Percentiles rank a stretch among this genome's conserved stretches.
Evolutionary conservation across 2,113 vertebrate species (phyloP).

Genomic region (Semnornis frantzii): DNA sequence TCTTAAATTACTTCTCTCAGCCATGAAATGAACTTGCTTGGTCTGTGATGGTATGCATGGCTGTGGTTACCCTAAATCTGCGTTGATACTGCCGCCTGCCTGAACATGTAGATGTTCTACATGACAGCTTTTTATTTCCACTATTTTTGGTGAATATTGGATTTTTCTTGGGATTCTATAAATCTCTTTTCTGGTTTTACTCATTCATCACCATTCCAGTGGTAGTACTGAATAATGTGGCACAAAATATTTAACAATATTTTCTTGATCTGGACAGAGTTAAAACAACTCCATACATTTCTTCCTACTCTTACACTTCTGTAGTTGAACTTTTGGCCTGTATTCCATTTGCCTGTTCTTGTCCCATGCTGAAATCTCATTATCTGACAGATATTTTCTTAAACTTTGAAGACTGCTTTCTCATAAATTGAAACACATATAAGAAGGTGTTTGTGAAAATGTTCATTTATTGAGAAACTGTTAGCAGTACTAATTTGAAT

Average conservation of each 20-base stretch:
- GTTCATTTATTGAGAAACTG: not conserved
- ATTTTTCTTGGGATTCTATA: not conserved
- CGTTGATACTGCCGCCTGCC: not conserved
- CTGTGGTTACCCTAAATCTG: not conserved
- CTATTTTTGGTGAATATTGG: not conserved
- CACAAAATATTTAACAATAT: conserved; percentile 52
- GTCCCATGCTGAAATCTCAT: conserved; percentile 13
- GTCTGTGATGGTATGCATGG: not conserved
- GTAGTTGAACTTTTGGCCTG: conserved; percentile 28
- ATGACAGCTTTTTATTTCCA: not conserved
- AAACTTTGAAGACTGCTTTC: not conserved
- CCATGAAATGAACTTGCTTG: not conserved
- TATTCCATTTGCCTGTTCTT: not conserved
- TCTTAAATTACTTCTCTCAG: conserved; percentile 13
- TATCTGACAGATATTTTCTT: not conserved
- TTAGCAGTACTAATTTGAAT: not conserved
- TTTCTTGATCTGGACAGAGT: conserved; percentile 39
- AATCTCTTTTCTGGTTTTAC: not conserved
- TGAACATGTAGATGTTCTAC: not conserved
- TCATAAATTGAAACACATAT: not conserved
- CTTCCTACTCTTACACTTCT: not conserved
- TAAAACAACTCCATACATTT: not conserved
- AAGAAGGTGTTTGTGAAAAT: not conserved
- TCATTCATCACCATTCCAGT: conserved; percentile 57
- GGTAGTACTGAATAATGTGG: conserved; percentile 10